A percentile compares a stretch with the other conserved stretches of the same genome.
Evolutionary conservation across 2,797 vertebrate genomes (phyloP).

Genomic region (Morus bassanus): DNA sequence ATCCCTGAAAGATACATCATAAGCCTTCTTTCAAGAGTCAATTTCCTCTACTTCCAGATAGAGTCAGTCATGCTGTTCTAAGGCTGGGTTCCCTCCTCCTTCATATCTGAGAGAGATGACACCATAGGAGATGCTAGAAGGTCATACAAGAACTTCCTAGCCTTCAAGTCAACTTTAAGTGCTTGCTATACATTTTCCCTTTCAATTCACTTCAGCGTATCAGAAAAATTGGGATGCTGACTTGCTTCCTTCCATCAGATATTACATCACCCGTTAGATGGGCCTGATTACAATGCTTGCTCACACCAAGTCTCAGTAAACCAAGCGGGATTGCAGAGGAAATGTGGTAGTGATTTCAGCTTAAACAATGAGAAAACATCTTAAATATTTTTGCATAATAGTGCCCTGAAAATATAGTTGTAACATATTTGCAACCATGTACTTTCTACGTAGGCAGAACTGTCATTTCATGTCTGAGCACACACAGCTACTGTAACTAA

Average conservation of each 20-base stretch:
- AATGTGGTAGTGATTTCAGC: neutral
- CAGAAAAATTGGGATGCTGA: neutral
- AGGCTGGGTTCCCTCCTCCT: neutral
- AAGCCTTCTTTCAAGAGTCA: neutral
- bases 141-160: neutral
- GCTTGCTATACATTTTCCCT: neutral
- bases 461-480: neutral
- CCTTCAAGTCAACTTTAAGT: neutral
- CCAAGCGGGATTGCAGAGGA: neutral
- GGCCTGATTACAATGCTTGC: neutral
- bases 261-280: neutral
- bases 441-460: neutral
- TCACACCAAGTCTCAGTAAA: neutral
- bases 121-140: neutral
- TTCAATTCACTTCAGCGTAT: neutral
- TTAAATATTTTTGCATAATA: neutral
- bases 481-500: neutral
- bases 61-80: neutral
- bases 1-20: neutral
- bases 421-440: neutral
- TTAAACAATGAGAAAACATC: neutral
- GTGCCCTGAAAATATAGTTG: neutral
- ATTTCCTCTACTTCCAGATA: neutral
- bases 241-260: neutral
- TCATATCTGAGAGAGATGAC: rapidly evolving